Base-by-base conservation (phyloP, 64 coral and sea anemone species). In the Acropora yongei region DNA sequence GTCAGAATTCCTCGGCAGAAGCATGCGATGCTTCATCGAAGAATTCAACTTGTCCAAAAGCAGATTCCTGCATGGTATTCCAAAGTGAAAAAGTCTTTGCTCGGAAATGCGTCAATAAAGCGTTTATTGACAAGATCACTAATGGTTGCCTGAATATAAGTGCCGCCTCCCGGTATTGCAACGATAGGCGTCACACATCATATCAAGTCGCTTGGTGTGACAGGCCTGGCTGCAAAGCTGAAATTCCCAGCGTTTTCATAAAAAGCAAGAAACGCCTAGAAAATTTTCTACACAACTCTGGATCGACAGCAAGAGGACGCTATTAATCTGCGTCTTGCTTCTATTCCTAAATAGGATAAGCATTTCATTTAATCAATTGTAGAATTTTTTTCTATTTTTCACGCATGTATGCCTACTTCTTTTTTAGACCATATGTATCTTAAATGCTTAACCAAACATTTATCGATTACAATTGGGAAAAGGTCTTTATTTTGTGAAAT, bases 11-110 rank as follows among this genome's bases (percentile, higher is more conserved):
- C 43, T 48, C 82, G 11, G 14, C 69, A 13, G 63, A 85, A 49
- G 46, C 82, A 14, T 85, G 82, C 65, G 63, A 68, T 30, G 6
- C 63, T 11, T 3, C 44, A 2, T 13, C 50, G 43, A 10, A 44
- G 11, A 71, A 85, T 65, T 71, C 65, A 19, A 85, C 82, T 49
- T 85, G 82, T 46, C 43, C 82, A 7, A 85, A 85, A 41, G 65
- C 16, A 45, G 43, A 85, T 46, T 17, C 49, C 60, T 85, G 82
- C 16, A 71, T 85, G 44, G 45, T 65, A 2, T 66, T 72, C 57
- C 65, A 41, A 57, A 10, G 49, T 49, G 10, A 71, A 4, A 69
- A 85, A 13, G 16, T 85, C n/a, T 85, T 85, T 13, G 68, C 68
- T 39, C 68, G 68, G 20, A 71, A 71, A 71, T 71, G 68, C 68